A percentile compares a stretch with the other conserved stretches of the same genome.
Conservation (phyloP, 2,113 vertebrate species). For the Oncorhynchus masou region DNA sequence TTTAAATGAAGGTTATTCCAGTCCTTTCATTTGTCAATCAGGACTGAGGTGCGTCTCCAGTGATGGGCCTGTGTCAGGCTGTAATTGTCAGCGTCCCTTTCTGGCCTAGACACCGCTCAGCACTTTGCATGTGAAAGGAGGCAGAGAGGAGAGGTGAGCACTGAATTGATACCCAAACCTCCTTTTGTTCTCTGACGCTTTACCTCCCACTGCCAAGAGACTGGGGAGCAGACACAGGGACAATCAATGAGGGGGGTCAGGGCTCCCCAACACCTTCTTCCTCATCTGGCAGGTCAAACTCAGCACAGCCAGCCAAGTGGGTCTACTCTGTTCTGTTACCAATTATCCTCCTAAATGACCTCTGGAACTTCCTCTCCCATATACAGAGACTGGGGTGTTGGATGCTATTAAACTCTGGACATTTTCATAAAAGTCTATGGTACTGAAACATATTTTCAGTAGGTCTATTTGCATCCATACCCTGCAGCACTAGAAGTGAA, state of each 20-base stretch:
- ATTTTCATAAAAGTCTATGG: background rate
- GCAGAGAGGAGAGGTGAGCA: slow-evolving; percentile 54
- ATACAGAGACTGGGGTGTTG: background rate
- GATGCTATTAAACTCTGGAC: background rate
- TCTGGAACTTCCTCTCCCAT: background rate
- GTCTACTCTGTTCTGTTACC: background rate
- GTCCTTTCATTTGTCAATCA: slow-evolving; percentile 77
- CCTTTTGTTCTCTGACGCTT: slow-evolving; percentile 65
- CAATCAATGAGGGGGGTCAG: slow-evolving; percentile 31
- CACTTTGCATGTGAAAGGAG: slow-evolving; percentile 76
- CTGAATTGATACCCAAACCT: slow-evolving; percentile 63
- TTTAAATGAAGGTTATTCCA: slow-evolving; percentile 66
- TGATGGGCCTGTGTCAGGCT: slow-evolving; percentile 44
- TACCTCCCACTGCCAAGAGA: slow-evolving; percentile 56
- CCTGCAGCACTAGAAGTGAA: no score
- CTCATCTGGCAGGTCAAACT: background rate
- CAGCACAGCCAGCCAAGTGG: background rate
- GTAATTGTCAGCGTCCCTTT: slow-evolving; percentile 68
- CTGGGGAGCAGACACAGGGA: slow-evolving; percentile 31
- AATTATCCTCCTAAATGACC: background rate
- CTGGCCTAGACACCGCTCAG: slow-evolving; percentile 43
- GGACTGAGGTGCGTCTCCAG: slow-evolving; percentile 55
- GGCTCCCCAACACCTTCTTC: background rate
- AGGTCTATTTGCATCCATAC: no score
- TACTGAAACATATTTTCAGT: no score